phyloP scores from a whole-genome alignment of 2,888 invertebrate genomes.

The Chrysomela aeneicollis region DNA sequence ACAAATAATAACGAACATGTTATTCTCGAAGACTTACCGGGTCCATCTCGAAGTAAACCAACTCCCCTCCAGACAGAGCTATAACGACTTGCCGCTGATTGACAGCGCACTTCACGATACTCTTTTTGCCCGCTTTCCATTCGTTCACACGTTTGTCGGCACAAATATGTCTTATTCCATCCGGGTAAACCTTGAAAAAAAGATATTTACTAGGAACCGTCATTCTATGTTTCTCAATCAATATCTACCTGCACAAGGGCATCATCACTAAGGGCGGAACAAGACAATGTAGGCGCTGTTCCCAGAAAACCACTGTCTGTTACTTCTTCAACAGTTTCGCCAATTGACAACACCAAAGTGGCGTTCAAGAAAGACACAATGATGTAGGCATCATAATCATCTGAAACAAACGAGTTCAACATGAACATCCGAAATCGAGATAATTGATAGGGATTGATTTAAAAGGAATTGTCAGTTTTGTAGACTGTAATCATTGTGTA shows the following conservation, averaged over 20 bases:
- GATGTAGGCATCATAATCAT: conserved; percentile 99
- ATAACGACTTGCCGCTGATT: conserved; percentile 99
- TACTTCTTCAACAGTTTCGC: conserved; percentile 99
- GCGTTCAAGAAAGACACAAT: conserved; percentile 99
- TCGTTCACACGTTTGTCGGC: conserved; percentile 98
- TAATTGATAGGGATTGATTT: conserved; percentile 10
- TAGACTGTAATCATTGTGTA: conserved; percentile 54
- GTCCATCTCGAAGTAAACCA: conserved; percentile 99
- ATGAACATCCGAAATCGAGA: neutral
- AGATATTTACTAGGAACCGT: too few relatives aligned
- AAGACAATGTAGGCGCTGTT: conserved; percentile 97
- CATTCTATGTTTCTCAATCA: too few relatives aligned
- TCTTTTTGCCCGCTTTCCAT: conserved; percentile 98
- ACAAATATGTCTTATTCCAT: conserved; percentile 97
- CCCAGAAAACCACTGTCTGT: conserved; percentile 99
- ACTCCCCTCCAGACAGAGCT: conserved; percentile 94
- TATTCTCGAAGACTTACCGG: conserved; percentile 75
- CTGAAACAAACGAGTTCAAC: conserved; percentile 74
- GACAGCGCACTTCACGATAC: conserved; percentile 96
- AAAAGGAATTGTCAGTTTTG: conserved; percentile 40
- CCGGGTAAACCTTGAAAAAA: conserved; percentile 83
- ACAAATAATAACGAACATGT: neutral
- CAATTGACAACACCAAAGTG: conserved; percentile 97
- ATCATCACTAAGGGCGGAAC: conserved; percentile 97
- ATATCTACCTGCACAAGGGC: conserved; percentile 89